Evolutionary conservation across 2,888 invertebrate species (phyloP), one percentile per base, ranked within the genome.

Genomic region (Drosophila subsilvestris): DNA sequence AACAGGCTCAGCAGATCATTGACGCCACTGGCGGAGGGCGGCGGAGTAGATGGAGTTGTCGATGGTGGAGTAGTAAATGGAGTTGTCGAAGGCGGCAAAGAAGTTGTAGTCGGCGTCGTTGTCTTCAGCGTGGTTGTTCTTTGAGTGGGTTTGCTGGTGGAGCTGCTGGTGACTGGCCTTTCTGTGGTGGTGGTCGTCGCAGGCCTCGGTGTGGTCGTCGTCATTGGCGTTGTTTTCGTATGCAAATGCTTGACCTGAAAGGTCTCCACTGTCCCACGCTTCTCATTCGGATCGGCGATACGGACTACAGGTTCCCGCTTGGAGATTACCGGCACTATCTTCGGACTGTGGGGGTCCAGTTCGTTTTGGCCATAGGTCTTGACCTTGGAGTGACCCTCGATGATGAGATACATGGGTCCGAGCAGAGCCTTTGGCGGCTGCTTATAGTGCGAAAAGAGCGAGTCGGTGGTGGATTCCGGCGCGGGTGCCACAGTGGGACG

Each of bases 371-470:
- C 95, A 86, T 97, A 97, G 0, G 96, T 96, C 92, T 96, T 96
- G 0, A 97, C 96, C 92, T 96, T 96, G 0, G 96, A 96, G 90
- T 97, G 96, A 0, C 96, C 96, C 91, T 97, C 96, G 79, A 96
- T 96, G 29, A 97, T 96, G 25, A 96, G 93, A 87, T 96, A 96
- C 94, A 95, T 93, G 0, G 95, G 95, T 0, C 94, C 94, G 60
- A 92, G 89, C 0, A 94, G 92, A 0, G 96, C 95, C 58, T 94
- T 93, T 2, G 93, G 92, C 0, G 95, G 90, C 75, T 94, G 93
- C 82, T 94, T 94, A 80, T 94, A 94, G 72, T 95, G 91, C 49
- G 94, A 93, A 89, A 95, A 94, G 14, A 94, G 90, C 0, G 94
- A 93, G 89, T 95, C 94, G 0, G 94, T 94, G 20, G 94, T 94